Evolutionary conservation across 2,113 vertebrate genomes (phyloP).

Genomic region (Andinoacara biseriatus): DNA sequence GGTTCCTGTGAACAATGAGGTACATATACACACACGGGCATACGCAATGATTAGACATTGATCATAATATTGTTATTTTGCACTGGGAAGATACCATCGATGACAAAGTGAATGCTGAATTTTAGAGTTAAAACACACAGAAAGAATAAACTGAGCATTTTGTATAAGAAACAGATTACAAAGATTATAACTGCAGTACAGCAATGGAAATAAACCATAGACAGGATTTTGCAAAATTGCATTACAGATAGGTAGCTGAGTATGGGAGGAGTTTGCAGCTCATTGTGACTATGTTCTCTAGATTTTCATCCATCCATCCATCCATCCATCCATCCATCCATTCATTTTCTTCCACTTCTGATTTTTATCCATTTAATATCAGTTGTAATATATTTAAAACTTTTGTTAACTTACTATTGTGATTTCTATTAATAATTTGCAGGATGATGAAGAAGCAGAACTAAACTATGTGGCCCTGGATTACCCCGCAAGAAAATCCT

Average conservation of each 20-base stretch:
- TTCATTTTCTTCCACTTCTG: no score
- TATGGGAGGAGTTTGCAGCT: no score
- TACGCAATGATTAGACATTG: not conserved
- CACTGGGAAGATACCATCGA: not conserved
- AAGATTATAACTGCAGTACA: not conserved
- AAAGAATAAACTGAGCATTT: rapidly evolving
- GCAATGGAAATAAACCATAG: no score
- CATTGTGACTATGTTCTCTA: no score
- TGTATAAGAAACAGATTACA: rapidly evolving
- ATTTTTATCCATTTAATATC: no score
- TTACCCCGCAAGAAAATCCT: constrained; percentile 35
- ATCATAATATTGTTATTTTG: rapidly evolving
- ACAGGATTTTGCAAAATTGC: no score
- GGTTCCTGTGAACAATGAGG: not conserved
- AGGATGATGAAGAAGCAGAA: not conserved
- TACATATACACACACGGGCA: constrained; percentile 31
- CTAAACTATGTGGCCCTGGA: constrained; percentile 46
- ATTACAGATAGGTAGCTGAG: no score
- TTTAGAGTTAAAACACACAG: not conserved
- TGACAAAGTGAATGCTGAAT: no score
- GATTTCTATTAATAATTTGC: not conserved
- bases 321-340: no score
- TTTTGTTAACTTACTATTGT: no score
- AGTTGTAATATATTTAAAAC: no score
- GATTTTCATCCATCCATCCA: no score